These are phyloP conservation scores for Hypena proboscidalis DNA, from an alignment of 2,888 invertebrate genomes.

Conservation along the genomic window DNA sequence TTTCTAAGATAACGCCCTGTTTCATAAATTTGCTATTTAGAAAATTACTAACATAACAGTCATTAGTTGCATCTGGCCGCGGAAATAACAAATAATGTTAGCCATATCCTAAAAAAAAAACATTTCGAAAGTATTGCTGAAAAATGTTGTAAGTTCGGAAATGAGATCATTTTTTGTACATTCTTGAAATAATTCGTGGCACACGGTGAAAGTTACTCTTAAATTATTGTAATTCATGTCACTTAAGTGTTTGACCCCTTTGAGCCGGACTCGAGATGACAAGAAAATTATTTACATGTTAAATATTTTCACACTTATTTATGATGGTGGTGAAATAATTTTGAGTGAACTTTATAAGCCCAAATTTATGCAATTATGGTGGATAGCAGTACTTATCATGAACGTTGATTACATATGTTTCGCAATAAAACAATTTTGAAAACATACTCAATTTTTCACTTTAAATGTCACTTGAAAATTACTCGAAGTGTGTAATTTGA, in stretches of 20 bases:
- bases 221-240: conserved; percentile 32
- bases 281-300: conserved; percentile 24
- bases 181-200: conserved; percentile 18
- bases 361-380: background rate
- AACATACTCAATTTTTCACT: too few species aligned
- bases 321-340: conserved; percentile 22
- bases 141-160: background rate
- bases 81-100: too few species aligned
- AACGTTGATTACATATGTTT: background rate
- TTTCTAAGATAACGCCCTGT: too few species aligned
- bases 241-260: conserved; percentile 23
- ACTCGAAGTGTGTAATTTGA: too few species aligned
- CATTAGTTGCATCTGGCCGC: too few species aligned
- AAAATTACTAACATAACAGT: too few species aligned
- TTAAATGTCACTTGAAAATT: too few species aligned
- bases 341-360: conserved; percentile 10
- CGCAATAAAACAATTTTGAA: background rate
- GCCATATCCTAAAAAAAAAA: too few species aligned
- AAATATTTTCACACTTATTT: conserved; percentile 19
- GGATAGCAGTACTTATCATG: background rate
- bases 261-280: conserved; percentile 7
- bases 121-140: too few species aligned
- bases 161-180: conserved; percentile 2
- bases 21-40: too few species aligned
- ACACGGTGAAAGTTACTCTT: conserved; percentile 31